These are phyloP conservation scores for Luperina testacea DNA, from an alignment of 2,888 invertebrate genomes.

Conservation along the genomic window DNA sequence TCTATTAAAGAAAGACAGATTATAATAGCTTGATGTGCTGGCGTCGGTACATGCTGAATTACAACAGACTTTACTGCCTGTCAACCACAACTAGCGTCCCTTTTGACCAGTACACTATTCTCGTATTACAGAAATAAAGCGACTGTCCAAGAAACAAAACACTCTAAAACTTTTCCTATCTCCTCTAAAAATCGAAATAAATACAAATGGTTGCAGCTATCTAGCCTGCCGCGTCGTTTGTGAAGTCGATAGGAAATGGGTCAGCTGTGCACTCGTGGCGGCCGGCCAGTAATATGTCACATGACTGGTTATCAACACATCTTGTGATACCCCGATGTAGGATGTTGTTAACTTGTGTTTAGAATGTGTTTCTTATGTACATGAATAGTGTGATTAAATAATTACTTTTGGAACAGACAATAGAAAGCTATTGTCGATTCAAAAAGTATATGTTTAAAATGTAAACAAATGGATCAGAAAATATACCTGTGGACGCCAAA, in stretches of 20 bases:
- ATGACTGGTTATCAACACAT: slow-evolving; percentile 26
- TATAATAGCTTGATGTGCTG: no score
- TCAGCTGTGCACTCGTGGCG: slow-evolving; percentile 28
- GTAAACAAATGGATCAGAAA: not conserved
- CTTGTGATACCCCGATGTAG: not conserved
- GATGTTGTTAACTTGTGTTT: not conserved
- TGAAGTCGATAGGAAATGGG: slow-evolving; percentile 33
- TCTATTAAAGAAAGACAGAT: no score
- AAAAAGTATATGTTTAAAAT: not conserved
- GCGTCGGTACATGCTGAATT: not conserved
- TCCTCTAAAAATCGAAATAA: slow-evolving; percentile 39
- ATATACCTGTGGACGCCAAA: not conserved
- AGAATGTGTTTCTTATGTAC: not conserved
- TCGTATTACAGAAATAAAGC: slow-evolving; percentile 13
- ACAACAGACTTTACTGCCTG: not conserved
- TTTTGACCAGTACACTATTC: not conserved
- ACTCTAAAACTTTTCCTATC: slow-evolving; percentile 34
- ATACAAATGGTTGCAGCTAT: slow-evolving; percentile 43
- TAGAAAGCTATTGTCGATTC: not conserved
- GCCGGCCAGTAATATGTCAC: slow-evolving; percentile 26
- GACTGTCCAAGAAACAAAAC: not conserved
- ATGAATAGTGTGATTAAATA: not conserved
- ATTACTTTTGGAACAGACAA: no score
- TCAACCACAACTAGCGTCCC: not conserved
- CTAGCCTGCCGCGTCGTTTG: slow-evolving; percentile 23